Evolutionary conservation across 2,113 vertebrate species (phyloP), one percentile per base, ranked within the genome.

Genomic region (Periophthalmodon schlosseri): DNA sequence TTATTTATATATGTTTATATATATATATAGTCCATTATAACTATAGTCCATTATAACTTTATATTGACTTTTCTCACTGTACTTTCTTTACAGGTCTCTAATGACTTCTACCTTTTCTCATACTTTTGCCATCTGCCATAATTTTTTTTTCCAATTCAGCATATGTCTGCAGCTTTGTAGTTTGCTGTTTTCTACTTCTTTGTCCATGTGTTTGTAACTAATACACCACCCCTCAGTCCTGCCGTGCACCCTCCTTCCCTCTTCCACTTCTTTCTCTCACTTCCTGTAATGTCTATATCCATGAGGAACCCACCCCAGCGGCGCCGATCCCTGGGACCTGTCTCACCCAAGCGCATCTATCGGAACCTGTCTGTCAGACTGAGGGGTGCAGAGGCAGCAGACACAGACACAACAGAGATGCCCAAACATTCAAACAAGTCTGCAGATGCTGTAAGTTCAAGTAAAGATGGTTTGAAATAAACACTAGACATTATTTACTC

Each of bases 261-360:
- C 28, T 67, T 72, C 24, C 12, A 61, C 63, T 68, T 54, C 70
- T 76, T 39, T 67, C 21, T 18, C 56, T 72, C 54, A 50, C 61
- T 50, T 74, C 44, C 76, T 73, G 77, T 58, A 82, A 86, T 90
- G 84, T 86, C 83, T 72, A 78, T 86, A 61, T 88, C 90, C 18
- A 75, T 84, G 85, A 91, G 85, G 85, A 89, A 90, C 82, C 85
- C 80, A 6, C 87, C 85, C 1, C 92, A 90, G 85, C 91, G 92
- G 56, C 87, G 91, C 44, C 91, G 87, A 44, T 94, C 92, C 49
- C 74, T 94, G 46, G 92, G 92, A 57, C 90, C 93, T 0, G 92
- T 93, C 57, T 94, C 90, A 0, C 91, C 93, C n/a, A 94, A 94
- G 68, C 92, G 92, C 73, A 81, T 94, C 85, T 94, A 94, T 68